Evolutionary conservation across 2,113 vertebrate genomes (phyloP).

Genomic region (Asarcornis scutulata): DNA sequence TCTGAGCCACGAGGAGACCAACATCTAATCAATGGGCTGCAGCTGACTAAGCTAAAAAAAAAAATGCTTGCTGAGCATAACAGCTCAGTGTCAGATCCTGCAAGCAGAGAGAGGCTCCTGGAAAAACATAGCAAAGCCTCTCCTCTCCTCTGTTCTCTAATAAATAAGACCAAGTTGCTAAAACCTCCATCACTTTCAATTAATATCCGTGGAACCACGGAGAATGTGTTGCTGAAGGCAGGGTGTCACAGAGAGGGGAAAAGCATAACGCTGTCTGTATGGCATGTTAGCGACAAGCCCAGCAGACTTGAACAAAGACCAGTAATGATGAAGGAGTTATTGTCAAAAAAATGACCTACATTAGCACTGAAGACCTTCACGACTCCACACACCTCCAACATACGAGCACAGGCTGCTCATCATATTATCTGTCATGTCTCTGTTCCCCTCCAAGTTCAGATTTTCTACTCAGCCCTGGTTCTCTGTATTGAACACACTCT

Average conservation of each 20-base stretch:
- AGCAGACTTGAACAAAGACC: background rate
- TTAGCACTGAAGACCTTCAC: background rate
- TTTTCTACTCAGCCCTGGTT: background rate
- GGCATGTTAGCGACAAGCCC: background rate
- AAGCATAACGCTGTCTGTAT: background rate
- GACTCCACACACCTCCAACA: background rate
- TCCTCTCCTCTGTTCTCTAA: background rate
- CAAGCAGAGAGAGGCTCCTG: background rate
- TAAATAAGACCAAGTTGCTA: background rate
- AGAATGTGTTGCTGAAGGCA: background rate
- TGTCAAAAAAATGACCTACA: background rate
- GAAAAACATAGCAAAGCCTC: background rate
- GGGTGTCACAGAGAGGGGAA: background rate
- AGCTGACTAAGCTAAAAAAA: conserved; percentile 72
- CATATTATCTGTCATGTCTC: background rate
- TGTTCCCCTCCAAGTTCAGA: background rate
- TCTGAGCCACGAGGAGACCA: conserved; percentile 29
- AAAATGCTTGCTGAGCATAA: conserved; percentile 20
- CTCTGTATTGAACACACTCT: background rate
- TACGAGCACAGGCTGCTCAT: background rate
- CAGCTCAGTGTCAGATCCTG: background rate
- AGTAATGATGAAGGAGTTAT: background rate
- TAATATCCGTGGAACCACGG: background rate
- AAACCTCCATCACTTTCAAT: background rate
- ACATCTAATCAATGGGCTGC: conserved; percentile 61